Evolutionary conservation across 2,888 invertebrate genomes (phyloP), one percentile per base, ranked within the genome.

Genomic region (Eupithecia tripunctaria): DNA sequence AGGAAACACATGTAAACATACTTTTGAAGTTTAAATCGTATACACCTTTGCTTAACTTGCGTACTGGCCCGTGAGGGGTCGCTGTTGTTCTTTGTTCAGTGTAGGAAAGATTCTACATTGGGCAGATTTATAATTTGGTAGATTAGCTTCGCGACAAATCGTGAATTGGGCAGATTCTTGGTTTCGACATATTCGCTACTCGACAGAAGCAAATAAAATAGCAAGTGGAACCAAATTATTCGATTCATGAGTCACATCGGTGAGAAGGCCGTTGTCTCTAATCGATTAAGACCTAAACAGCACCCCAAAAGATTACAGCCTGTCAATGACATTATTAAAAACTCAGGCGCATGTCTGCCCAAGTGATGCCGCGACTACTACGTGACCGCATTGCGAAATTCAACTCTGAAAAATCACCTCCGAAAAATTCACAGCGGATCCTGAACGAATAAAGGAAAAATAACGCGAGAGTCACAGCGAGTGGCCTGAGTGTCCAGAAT

Each of bases 341-440:
- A 90, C 90, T 92, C 89, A 83, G 84, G 90, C 92, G 91, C 92
- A 93, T 91, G 88, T 64, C 66, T 85, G 83, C 87, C 85, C 85
- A 82, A 88, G 86, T 91, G 90, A 88, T 86, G 89, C 88, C 89
- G 87, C 89, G 87, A 89, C 32, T 38, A 91, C 85, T 93, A 93
- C 93, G 94, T 94, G 94, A 93, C 89, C 82, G 88, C 81, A 82
- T 86, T 93, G 84, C 89, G 86, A 88, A 93, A 91, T 90, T 83
- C 81, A 86, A 85, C 83, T 85, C 83, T 89, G 87, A 89, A 91
- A 93, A 91, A 91, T 89, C 85, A 86, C 83, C 85, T 79, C 84
- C 87, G 81, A 84, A 77, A 86, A 90, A 89, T 89, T 89, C 87
- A 83, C 84, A 85, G 84, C 85, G 86, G 84, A 88, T 86, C 82